These are phyloP conservation scores for Poecilia velifera DNA, from an alignment of 2,797 vertebrate species.

Conservation along the genomic window DNA sequence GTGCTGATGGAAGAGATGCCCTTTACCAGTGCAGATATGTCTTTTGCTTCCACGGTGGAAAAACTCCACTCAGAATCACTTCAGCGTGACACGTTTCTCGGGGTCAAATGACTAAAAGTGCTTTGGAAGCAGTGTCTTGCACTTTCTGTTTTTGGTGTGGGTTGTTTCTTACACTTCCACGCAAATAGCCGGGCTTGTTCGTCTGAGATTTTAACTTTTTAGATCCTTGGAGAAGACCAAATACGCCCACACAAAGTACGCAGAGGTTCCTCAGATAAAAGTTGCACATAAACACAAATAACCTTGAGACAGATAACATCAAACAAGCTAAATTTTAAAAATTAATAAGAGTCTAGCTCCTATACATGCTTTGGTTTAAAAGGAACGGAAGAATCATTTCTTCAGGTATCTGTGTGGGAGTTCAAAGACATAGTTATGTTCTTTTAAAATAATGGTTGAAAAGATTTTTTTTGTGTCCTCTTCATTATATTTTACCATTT, in stretches of 20 bases:
- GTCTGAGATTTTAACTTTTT: not conserved
- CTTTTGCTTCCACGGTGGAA: slow-evolving; percentile 42
- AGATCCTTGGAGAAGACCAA: not conserved
- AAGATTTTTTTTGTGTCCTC: not conserved
- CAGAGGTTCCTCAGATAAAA: not conserved
- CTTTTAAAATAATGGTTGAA: slow-evolving; percentile 20
- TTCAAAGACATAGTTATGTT: not conserved
- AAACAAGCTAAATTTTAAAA: not conserved
- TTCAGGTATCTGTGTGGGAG: slow-evolving; percentile 12
- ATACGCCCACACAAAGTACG: not conserved
- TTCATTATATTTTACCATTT: slow-evolving; percentile 19
- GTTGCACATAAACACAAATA: not conserved
- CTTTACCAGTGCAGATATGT: slow-evolving; percentile 56
- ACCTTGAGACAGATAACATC: not conserved
- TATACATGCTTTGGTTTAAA: not conserved
- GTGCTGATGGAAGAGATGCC: slow-evolving; percentile 51
- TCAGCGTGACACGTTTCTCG: slow-evolving; percentile 1
- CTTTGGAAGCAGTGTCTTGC: slow-evolving; percentile 28
- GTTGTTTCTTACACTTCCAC: slow-evolving; percentile 8
- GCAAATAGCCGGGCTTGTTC: not conserved
- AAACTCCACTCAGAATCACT: slow-evolving; percentile 37
- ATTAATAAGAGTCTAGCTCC: not conserved
- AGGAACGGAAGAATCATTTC: not conserved
- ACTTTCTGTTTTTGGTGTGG: slow-evolving; percentile 2
- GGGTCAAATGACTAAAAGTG: slow-evolving; percentile 18